Base-by-base conservation (phyloP, 2,113 vertebrate genomes). In the Isichthys henryi region DNA sequence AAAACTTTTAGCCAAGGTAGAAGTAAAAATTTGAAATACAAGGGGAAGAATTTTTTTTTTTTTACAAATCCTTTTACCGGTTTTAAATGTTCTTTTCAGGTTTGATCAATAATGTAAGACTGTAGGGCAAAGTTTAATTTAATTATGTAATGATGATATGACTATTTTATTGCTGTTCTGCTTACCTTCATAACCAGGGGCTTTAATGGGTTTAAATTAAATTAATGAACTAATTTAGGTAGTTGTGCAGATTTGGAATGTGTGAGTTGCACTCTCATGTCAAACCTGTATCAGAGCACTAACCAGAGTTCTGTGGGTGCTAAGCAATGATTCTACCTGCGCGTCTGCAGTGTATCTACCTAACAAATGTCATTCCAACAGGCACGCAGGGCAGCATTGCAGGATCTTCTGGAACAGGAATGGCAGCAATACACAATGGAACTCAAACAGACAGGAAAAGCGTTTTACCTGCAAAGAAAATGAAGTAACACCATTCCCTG, bases 381-480 rank as follows among this genome's bases (percentile, higher is more conserved):
- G 92, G 90, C 83, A 13, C 90, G 91, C 2, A 91, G 88, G n/a
- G 90, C 91, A 50, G 91, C 90, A 10, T 70, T 93, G 62, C 80
- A 83, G 35, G 82, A 56, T 46, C 50, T 93, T 2, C 48, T 93
- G 89, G 87, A 93, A 13, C 87, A 88, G 35, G 93, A 93, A 8
- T 86, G 39, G 52, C 88, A 88, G 17, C 87, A 91, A 82, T 89
- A 92, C 62, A 21, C n/a, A 11, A 21, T 15, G 74, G 90, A 93
- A 77, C 82, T 93, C 23, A 91, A 53, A 48, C 70, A 83, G 9
- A 90, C 23, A 27, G 93, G 90, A 13, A 45, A 91, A 82, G 88
- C 89, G 6, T 87, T 93, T 88, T 91, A 92, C 91, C 50, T 90
- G 5, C 89, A 92, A 74, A 91, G 89, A 49, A 85, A 86, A 74